Base-by-base conservation (phyloP, 2,888 invertebrate genomes). In the Chloromyia formosa region DNA sequence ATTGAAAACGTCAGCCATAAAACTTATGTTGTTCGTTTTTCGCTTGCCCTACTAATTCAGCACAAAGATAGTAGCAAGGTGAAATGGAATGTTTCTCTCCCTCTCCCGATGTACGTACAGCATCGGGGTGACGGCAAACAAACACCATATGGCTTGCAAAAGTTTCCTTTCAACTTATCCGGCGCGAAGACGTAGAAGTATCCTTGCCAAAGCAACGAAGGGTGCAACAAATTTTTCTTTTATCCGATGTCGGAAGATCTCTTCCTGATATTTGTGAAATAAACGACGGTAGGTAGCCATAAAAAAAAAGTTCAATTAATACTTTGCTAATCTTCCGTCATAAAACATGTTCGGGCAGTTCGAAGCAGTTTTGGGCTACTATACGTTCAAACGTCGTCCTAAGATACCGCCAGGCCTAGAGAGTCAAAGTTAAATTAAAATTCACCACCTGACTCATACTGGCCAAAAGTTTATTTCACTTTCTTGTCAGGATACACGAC, bases 251-350 rank as follows among this genome's bases (percentile, higher is more conserved):
- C 27, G 27, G 27, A 35, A 35, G 27, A 35, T 35, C 27, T 35
- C 27, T 35, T 35, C 27, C 27, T 35, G 27, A 35, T 35, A 35
- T 35, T 35, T 35, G 27, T 35, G 27, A 35, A 35, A 35, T 35
- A 35, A 35, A 35, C 27, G 27, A 35, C 27, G 16, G 49, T 49
- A 12, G 49, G 49, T n/a, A 18, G 18, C 22, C 16, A 58, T 58
- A 58, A 58, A 35, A 35, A 35, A 35, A 66, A 66, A 66, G 66
- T 45, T 49, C 66, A 45, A 66, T 49, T 66, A 45, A 66, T 35
- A 40, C 40, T 62, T 62, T 62, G 40, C 27, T 62, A 62, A 62
- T 62, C 62, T 62, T 54, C 12, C n/a, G 23, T 54, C 23, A 69
- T 49, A 69, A 69, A 69, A 53, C 35, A 27, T 16, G 54, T 23